Evolutionary conservation across 2,797 vertebrate genomes (phyloP).

Genomic region (Clarias fuscus): DNA sequence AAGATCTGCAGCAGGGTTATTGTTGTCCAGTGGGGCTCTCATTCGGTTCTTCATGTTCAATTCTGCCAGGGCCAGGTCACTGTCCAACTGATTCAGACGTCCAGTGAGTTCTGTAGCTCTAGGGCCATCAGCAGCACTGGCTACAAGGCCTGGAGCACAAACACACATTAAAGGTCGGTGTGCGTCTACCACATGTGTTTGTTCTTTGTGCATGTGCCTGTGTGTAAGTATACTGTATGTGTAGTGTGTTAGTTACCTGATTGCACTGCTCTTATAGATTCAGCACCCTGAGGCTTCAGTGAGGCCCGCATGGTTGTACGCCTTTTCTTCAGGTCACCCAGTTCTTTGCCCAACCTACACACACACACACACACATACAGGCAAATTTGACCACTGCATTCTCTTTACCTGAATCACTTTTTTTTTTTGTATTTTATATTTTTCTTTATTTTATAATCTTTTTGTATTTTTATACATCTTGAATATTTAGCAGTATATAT

Average conservation of each 20-base stretch:
- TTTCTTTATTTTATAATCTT: no score
- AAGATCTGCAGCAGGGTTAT: constrained; percentile 78
- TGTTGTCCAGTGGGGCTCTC: constrained; percentile 80
- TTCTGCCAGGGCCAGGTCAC: constrained; percentile 75
- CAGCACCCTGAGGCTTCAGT: constrained; percentile 71
- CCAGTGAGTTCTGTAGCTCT: constrained; percentile 73
- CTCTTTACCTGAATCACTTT: not conserved
- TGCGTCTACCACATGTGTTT: not conserved
- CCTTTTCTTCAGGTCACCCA: constrained; percentile 83
- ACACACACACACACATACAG: not conserved
- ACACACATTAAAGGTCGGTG: constrained; percentile 13
- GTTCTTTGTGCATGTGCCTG: not conserved
- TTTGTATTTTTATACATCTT: no score
- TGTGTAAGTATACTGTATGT: not conserved
- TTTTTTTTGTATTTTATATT: no score
- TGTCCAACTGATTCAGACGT: constrained; percentile 78
- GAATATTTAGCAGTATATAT: not conserved
- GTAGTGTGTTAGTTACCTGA: constrained; percentile 61
- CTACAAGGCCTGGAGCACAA: constrained; percentile 60
- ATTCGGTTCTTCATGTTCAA: constrained; percentile 75
- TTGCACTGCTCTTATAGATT: constrained; percentile 59
- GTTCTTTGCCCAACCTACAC: constrained; percentile 81
- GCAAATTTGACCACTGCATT: not conserved
- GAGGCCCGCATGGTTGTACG: constrained; percentile 68
- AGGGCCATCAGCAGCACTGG: constrained; percentile 69